Evolutionary conservation across 2,113 vertebrate genomes (phyloP).

Genomic region (Phrynosoma blainvillii): DNA sequence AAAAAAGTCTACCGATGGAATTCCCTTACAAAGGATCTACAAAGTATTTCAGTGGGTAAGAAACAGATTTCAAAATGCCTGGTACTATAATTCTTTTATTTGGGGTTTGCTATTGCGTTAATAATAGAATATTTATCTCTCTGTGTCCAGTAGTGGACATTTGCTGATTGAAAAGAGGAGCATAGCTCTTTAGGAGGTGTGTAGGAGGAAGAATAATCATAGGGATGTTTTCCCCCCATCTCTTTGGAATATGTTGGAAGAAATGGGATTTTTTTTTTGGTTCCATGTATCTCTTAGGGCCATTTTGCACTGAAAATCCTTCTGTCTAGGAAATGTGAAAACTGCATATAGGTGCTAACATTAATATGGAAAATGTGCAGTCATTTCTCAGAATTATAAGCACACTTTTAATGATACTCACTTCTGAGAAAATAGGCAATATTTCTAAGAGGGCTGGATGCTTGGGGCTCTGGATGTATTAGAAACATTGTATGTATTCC

Average conservation of each 20-base stretch:
- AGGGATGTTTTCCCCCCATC: not conserved
- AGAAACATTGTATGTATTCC: too few relatives aligned
- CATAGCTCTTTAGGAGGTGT: not conserved
- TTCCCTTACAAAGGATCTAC: slow-evolving; percentile 67
- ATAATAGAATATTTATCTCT: not conserved
- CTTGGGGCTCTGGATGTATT: too few relatives aligned
- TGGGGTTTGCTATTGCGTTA: not conserved
- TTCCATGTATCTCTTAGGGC: not conserved
- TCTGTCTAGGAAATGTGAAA: not conserved
- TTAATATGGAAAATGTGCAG: too few relatives aligned
- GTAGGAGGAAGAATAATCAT: too few relatives aligned
- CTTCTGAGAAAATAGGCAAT: too few relatives aligned
- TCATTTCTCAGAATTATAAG: too few relatives aligned
- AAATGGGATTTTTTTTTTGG: too few relatives aligned
- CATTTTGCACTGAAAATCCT: not conserved
- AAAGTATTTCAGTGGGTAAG: slow-evolving; percentile 83
- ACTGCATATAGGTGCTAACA: too few relatives aligned
- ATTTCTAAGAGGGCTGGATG: too few relatives aligned
- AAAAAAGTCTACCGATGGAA: slow-evolving; percentile 86
- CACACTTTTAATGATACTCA: too few relatives aligned
- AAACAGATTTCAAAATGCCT: not conserved
- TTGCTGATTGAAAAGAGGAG: not conserved
- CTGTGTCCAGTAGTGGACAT: not conserved
- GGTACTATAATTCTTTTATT: too few relatives aligned
- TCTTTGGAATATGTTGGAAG: not conserved